Conservation (phyloP, 2,113 vertebrate species). For the Steatornis caripensis region DNA sequence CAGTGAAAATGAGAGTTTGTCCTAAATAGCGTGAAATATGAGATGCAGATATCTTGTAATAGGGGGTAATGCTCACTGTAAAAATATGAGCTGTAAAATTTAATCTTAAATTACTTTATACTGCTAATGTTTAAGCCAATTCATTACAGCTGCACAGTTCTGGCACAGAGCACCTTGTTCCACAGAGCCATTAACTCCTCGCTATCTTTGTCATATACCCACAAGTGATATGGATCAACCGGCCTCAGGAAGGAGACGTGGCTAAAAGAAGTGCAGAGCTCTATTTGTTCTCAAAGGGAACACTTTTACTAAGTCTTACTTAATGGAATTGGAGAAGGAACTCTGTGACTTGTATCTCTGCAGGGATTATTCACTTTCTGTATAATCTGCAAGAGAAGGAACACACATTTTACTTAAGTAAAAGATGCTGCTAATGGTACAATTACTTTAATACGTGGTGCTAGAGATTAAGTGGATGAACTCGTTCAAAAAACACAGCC, state of each 20-base stretch:
- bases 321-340: neutral
- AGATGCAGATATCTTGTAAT: conserved; percentile 35
- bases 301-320: neutral
- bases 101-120: conserved; percentile 46
- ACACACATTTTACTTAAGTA: neutral
- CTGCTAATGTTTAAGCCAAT: conserved; percentile 45
- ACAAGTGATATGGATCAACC: neutral
- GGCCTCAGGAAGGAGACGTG: neutral
- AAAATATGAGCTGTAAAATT: conserved; percentile 47
- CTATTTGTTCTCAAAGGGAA: neutral
- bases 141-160: conserved; percentile 10
- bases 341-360: neutral
- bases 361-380: neutral
- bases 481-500: neutral
- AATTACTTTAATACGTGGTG: neutral
- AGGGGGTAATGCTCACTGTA: neutral
- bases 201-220: neutral
- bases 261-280: neutral
- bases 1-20: neutral
- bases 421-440: neutral
- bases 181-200: conserved; percentile 12
- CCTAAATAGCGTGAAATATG: conserved; percentile 25
- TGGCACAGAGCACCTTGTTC: conserved; percentile 20
- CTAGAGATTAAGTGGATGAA: neutral
- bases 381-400: neutral